A percentile compares a stretch with the other conserved stretches of the same genome.
phyloP scores from a whole-genome alignment of 1,140 invertebrate genomes.

The Saccostrea glomerata region DNA sequence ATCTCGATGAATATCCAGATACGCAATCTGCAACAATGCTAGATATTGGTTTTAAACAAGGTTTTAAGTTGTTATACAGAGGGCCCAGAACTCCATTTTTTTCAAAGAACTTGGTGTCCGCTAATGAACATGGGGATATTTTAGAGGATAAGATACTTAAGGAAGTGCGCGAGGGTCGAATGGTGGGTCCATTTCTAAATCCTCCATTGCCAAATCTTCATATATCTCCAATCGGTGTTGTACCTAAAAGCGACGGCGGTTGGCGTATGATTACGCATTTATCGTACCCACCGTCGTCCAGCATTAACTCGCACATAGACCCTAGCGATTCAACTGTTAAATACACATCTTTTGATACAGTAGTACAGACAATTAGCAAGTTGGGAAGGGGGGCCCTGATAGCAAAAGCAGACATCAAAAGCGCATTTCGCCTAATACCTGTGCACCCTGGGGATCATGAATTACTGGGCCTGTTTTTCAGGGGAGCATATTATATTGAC shows the following conservation, averaged over 20 bases:
- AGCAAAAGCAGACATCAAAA: neutral
- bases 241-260: too few relatives aligned
- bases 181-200: too few relatives aligned
- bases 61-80: too few relatives aligned
- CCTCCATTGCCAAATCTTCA: too few relatives aligned
- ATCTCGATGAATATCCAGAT: too few relatives aligned
- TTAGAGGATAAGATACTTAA: neutral
- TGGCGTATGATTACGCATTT: neutral
- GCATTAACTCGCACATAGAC: conserved; percentile 40
- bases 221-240: too few relatives aligned
- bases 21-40: too few relatives aligned
- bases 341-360: too few relatives aligned
- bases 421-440: conserved; percentile 37
- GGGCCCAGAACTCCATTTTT: neutral
- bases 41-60: too few relatives aligned
- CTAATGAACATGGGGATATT: neutral
- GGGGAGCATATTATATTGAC: neutral
- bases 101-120: conserved; percentile 41
- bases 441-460: conserved; percentile 39
- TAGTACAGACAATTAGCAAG: too few relatives aligned
- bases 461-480: conserved; percentile 39
- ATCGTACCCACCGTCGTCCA: conserved; percentile 14
- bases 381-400: neutral
- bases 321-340: neutral
- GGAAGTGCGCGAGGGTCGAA: conserved; percentile 20